Percentiles rank a stretch among this genome's conserved stretches.
Evolutionary conservation across 2,888 invertebrate genomes (phyloP).

Genomic region (Acholoe squamosa): DNA sequence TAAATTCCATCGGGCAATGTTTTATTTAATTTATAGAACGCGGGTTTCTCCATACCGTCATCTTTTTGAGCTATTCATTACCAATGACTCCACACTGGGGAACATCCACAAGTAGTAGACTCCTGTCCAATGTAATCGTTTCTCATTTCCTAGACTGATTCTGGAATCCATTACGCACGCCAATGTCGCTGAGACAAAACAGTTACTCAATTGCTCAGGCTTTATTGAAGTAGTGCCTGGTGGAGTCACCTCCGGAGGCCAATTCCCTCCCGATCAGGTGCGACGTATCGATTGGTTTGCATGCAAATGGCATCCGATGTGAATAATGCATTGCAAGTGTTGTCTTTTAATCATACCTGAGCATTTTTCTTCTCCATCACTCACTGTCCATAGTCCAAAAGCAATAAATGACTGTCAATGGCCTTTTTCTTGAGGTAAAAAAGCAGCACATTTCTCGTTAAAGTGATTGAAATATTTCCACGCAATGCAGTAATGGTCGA

Average conservation of each 20-base stretch:
- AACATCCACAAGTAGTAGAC: constrained; percentile 14
- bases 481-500: background rate
- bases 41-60: background rate
- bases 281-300: constrained; percentile 7
- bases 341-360: constrained; percentile 49
- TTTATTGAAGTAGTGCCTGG: background rate
- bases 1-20: background rate
- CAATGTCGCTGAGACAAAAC: background rate
- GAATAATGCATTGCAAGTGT: constrained; percentile 3
- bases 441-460: background rate
- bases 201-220: background rate
- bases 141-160: constrained; percentile 30
- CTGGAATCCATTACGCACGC: constrained; percentile 16
- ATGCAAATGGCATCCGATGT: constrained; percentile 12
- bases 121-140: background rate
- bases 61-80: background rate
- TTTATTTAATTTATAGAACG: background rate
- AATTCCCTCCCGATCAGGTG: constrained; percentile 5
- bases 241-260: background rate
- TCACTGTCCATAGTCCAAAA: background rate
- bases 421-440: background rate
- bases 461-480: background rate
- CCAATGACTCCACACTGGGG: background rate
- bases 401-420: background rate
- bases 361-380: background rate